phyloP scores from a whole-genome alignment of 1,140 invertebrate species.

The Bombus impatiens region DNA sequence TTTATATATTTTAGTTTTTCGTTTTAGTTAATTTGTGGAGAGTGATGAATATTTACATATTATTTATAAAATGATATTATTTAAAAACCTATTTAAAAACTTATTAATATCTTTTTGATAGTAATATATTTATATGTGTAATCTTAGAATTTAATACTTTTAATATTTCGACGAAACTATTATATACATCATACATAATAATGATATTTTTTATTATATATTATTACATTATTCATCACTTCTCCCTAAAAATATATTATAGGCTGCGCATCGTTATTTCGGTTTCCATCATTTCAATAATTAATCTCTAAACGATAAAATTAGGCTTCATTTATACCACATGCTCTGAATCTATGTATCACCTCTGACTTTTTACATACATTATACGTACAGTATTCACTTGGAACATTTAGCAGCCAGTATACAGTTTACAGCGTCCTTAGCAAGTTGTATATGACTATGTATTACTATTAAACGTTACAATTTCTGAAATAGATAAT shows the following conservation, averaged over 20 bases:
- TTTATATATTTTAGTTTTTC: slow-evolving; percentile 46
- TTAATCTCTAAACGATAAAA: slow-evolving; percentile 36
- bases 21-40: slow-evolving; percentile 40
- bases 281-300: slow-evolving; percentile 30
- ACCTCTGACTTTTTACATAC: slow-evolving; percentile 65
- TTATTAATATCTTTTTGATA: slow-evolving; percentile 2
- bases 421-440: slow-evolving; percentile 77
- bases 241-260: slow-evolving; percentile 51
- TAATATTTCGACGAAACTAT: slow-evolving; percentile 23
- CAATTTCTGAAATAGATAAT: slow-evolving; percentile 76
- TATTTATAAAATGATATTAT: slow-evolving; percentile 35
- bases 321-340: slow-evolving; percentile 50
- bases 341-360: slow-evolving; percentile 54
- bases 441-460: slow-evolving; percentile 80
- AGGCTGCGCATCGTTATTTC: slow-evolving; percentile 44
- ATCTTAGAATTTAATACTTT: slow-evolving; percentile 38
- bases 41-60: slow-evolving; percentile 61
- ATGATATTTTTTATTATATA: slow-evolving; percentile 18
- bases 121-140: slow-evolving; percentile 2
- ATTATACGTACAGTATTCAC: slow-evolving; percentile 79
- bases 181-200: slow-evolving; percentile 30
- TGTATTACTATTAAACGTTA: slow-evolving; percentile 77
- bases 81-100: slow-evolving; percentile 38
- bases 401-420: slow-evolving; percentile 79
- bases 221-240: slow-evolving; percentile 55